phyloP scores from a whole-genome alignment of 2,113 vertebrate species.

The Mormyrus iriodes region DNA sequence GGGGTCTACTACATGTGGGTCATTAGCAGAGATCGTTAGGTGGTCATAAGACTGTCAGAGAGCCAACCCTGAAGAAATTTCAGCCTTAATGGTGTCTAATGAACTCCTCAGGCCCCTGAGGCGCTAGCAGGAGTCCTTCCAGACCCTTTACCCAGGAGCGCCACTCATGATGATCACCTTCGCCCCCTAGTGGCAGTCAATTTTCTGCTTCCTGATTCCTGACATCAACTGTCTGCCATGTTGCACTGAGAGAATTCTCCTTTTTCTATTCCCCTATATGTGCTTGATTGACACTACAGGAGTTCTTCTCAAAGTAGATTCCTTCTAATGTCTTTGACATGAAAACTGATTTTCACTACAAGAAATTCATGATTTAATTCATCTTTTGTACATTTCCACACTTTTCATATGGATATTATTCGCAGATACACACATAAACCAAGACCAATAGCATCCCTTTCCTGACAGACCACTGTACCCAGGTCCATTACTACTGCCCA shows the following conservation, averaged over 20 bases:
- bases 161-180: not conserved
- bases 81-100: not conserved
- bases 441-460: not conserved
- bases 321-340: not conserved
- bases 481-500: not conserved
- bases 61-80: not conserved
- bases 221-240: not conserved
- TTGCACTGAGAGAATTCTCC: not conserved
- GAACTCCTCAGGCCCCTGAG: not conserved
- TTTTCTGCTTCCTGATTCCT: not conserved
- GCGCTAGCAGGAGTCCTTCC: not conserved
- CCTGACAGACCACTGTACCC: not conserved
- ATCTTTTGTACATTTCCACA: not conserved
- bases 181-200: not conserved
- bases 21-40: not conserved
- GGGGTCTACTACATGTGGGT: not conserved
- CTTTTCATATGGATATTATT: not conserved
- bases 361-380: not conserved
- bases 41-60: not conserved
- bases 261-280: not conserved
- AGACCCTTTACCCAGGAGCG: not conserved
- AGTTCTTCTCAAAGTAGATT: not conserved
- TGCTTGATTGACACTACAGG: not conserved
- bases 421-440: not conserved
- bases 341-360: not conserved